phyloP scores from a whole-genome alignment of 2,113 vertebrate species.

The Vireo altiloquus region DNA sequence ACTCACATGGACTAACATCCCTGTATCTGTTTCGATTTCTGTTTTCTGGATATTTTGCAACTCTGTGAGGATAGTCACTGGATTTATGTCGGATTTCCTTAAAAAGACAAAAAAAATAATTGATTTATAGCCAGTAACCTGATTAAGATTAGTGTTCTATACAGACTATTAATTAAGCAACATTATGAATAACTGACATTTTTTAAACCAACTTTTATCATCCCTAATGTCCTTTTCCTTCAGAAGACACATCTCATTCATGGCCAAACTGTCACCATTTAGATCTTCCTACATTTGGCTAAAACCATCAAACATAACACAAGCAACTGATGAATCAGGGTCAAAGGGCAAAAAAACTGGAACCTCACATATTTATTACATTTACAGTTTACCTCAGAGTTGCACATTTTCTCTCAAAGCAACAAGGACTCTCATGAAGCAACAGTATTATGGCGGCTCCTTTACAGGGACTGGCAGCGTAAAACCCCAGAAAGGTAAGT shows the following conservation, averaged over 20 bases:
- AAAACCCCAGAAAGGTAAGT: not conserved
- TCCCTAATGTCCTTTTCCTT: not conserved
- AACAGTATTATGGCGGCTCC: not conserved
- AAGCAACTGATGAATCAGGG: not conserved
- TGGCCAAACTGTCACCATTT: not conserved
- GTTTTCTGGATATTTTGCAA: constrained; percentile 93
- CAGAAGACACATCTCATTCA: not conserved
- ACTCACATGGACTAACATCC: constrained; percentile 99
- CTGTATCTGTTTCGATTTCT: constrained; percentile 96
- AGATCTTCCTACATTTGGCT: not conserved
- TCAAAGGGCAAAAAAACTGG: fast-evolving
- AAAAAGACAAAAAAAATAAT: constrained; percentile 64
- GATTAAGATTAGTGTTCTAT: not conserved
- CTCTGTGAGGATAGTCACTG: constrained; percentile 87
- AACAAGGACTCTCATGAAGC: not conserved
- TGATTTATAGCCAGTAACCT: not conserved
- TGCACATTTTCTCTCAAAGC: not conserved
- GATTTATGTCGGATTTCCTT: constrained; percentile 95
- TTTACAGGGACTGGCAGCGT: fast-evolving
- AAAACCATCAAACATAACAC: not conserved
- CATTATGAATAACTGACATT: not conserved
- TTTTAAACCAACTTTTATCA: not conserved
- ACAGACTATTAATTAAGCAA: not conserved
- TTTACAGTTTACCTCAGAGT: not conserved
- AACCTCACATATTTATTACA: not conserved